Conservation (phyloP, 2,888 invertebrate genomes). For the Caprella mutica region DNA sequence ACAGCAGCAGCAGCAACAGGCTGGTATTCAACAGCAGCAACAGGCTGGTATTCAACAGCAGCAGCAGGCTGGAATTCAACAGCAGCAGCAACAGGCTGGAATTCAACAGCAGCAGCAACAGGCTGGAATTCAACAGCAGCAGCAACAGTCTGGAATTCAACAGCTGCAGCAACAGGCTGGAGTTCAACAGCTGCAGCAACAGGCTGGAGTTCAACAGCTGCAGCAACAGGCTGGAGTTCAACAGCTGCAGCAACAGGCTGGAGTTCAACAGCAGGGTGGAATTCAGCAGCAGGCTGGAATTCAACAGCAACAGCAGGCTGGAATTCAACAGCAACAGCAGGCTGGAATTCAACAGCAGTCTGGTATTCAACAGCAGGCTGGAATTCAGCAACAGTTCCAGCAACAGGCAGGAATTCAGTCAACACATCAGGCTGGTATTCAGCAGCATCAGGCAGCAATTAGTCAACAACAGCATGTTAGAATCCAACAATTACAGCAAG, state of each 20-base stretch:
- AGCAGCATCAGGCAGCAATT: too few relatives aligned
- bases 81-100: constrained; percentile 3
- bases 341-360: neutral
- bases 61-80: too few relatives aligned
- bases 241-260: neutral
- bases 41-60: too few relatives aligned
- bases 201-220: neutral
- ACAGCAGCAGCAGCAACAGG: neutral
- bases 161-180: neutral
- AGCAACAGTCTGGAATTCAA: too few relatives aligned
- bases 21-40: neutral
- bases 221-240: neutral
- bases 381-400: constrained; percentile 2
- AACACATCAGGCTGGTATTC: too few relatives aligned
- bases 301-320: neutral
- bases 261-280: neutral
- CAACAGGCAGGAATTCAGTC: too few relatives aligned
- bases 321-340: neutral
- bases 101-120: neutral
- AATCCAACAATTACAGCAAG: too few relatives aligned
- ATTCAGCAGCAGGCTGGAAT: too few relatives aligned
- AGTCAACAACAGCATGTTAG: too few relatives aligned
- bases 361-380: neutral
- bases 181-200: neutral
- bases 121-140: neutral